Evolutionary conservation across 1,140 invertebrate species (phyloP).

Genomic region (Plectus sambesii): DNA sequence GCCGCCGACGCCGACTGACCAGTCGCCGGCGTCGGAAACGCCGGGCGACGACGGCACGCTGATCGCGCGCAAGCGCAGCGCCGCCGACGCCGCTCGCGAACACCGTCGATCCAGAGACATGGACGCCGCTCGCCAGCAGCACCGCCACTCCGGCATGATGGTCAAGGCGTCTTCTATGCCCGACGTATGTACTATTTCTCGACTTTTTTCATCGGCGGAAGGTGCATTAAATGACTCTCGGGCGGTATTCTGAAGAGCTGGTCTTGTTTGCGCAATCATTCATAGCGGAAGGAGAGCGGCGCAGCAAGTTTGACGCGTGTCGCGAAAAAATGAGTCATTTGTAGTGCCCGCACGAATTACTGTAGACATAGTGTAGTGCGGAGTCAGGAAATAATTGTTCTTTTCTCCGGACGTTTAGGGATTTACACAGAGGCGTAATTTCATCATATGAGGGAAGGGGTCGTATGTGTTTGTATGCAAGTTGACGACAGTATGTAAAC

Average conservation of each 20-base stretch:
- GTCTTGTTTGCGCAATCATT: too few species aligned
- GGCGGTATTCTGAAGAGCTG: conserved; percentile 7
- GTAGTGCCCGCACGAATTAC: too few species aligned
- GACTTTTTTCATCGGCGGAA: neutral
- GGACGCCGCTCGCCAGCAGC: conserved; percentile 5
- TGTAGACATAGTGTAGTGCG: too few species aligned
- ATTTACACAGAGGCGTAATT: too few species aligned
- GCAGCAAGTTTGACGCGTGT: too few species aligned
- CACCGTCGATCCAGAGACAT: conserved; percentile 15
- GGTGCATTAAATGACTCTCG: neutral
- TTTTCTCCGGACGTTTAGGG: too few species aligned
- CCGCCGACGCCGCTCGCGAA: conserved; percentile 16
- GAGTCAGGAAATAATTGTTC: too few species aligned
- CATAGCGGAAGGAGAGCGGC: too few species aligned
- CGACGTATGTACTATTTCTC: conserved; percentile 25
- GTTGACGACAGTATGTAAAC: too few species aligned
- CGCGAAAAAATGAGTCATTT: too few species aligned
- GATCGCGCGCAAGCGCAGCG: conserved; percentile 13
- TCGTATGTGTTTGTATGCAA: too few species aligned
- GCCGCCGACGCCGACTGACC: conserved; percentile 71
- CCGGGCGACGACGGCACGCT: conserved; percentile 28
- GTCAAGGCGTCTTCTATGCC: conserved; percentile 35
- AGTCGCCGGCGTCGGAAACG: conserved; percentile 47
- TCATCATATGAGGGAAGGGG: too few species aligned
- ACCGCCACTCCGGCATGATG: conserved; percentile 20